Evolutionary conservation across 2,797 vertebrate genomes (phyloP).

Genomic region (Halcyon leucocephala): DNA sequence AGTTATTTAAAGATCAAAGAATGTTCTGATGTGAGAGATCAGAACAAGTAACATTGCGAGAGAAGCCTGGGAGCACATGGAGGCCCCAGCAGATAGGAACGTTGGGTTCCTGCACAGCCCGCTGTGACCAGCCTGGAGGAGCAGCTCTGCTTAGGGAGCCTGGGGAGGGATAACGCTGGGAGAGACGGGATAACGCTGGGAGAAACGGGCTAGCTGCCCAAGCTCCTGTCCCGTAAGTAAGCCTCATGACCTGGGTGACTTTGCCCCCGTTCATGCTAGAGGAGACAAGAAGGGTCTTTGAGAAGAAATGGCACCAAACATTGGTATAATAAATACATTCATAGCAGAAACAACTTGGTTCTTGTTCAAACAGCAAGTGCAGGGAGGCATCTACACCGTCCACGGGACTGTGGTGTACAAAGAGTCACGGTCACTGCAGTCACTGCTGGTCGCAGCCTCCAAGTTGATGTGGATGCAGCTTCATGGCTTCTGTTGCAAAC

Average conservation of each 20-base stretch:
- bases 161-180: background rate
- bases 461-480: background rate
- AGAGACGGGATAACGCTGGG: background rate
- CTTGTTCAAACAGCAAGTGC: constrained; percentile 74
- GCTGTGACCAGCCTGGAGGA: background rate
- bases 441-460: background rate
- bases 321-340: constrained; percentile 25
- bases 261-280: background rate
- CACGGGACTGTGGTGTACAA: background rate
- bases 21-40: background rate
- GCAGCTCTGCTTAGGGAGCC: background rate
- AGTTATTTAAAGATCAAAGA: background rate
- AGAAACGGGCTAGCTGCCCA: background rate
- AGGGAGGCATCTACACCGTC: background rate
- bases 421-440: background rate
- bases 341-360: constrained; percentile 79
- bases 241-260: background rate
- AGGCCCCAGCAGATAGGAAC: accelerated
- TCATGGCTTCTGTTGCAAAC: background rate
- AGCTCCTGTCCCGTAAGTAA: accelerated
- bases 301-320: background rate
- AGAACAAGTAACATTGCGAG: background rate
- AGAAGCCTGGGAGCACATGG: background rate
- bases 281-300: background rate
- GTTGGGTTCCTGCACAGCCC: background rate